phyloP scores from a whole-genome alignment of 2,797 vertebrate genomes.

The Protonibea diacanthus region DNA sequence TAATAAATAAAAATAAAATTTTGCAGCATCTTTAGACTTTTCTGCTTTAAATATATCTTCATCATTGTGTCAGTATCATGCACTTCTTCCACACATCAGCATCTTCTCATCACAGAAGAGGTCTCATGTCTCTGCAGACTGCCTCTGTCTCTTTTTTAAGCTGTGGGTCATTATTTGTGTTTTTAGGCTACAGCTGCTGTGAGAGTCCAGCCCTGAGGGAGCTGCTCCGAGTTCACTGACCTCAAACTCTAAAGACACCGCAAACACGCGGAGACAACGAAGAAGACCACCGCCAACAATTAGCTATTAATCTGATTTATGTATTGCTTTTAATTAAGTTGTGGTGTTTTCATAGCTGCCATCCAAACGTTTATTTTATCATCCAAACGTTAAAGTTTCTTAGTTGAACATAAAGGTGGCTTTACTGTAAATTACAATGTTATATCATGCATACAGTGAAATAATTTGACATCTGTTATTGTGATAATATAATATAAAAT shows the following conservation, averaged over 20 bases:
- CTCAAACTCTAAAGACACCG: conserved; percentile 37
- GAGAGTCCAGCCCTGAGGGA: conserved; percentile 63
- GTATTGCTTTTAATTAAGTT: background rate
- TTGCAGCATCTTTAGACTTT: background rate
- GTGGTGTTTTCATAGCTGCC: background rate
- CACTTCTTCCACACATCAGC: conserved; percentile 1
- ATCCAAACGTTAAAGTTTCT: background rate
- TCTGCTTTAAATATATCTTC: background rate
- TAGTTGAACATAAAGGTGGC: background rate
- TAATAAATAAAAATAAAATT: background rate
- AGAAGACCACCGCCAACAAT: conserved; percentile 27
- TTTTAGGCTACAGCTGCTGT: conserved; percentile 58
- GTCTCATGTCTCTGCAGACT: conserved; percentile 25
- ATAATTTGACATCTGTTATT: background rate
- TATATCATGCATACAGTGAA: background rate
- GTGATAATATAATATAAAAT: background rate
- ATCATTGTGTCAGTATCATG: background rate
- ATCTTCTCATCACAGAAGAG: conserved; percentile 1
- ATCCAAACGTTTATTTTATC: background rate
- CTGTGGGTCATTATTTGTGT: conserved; percentile 53
- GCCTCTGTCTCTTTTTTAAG: background rate
- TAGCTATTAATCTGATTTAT: background rate
- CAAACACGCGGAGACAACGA: conserved; percentile 36
- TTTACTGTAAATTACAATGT: background rate
- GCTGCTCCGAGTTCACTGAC: conserved; percentile 63